Conservation (phyloP, 1,140 invertebrate genomes). For the Eumaeus atala region DNA sequence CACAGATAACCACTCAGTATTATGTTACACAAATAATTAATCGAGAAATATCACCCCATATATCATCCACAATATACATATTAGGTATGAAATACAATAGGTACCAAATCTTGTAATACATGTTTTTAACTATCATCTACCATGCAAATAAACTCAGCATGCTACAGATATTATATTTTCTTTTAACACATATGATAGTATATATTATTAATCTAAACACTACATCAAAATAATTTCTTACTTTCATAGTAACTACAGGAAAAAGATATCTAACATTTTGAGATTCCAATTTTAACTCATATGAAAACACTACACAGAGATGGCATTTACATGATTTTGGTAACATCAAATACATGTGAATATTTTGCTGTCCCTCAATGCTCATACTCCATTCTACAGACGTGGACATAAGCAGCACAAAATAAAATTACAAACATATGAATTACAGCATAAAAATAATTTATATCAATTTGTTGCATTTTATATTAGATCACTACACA, state of each 20-base stretch:
- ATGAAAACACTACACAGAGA: conserved; percentile 34
- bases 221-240: conserved; percentile 44
- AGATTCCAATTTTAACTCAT: conserved; percentile 57
- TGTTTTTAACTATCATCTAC: conserved; percentile 46
- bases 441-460: conserved; percentile 16
- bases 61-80: conserved; percentile 61
- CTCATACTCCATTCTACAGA: not conserved
- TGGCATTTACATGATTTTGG: conserved; percentile 21
- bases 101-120: conserved; percentile 6
- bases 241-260: conserved; percentile 37
- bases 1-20: conserved; percentile 50
- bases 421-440: conserved; percentile 11
- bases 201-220: conserved; percentile 19
- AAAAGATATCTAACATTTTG: conserved; percentile 45
- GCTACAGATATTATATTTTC: conserved; percentile 46
- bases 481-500: conserved; percentile 16
- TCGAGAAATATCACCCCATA: conserved; percentile 9
- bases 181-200: conserved; percentile 17
- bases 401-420: conserved; percentile 9
- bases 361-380: not conserved
- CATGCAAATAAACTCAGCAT: conserved; percentile 63
- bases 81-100: conserved; percentile 35
- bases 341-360: conserved; percentile 10
- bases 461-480: conserved; percentile 13
- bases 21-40: conserved; percentile 27